Base-by-base conservation (phyloP, 2,888 invertebrate genomes). In the Lingula anatina region DNA sequence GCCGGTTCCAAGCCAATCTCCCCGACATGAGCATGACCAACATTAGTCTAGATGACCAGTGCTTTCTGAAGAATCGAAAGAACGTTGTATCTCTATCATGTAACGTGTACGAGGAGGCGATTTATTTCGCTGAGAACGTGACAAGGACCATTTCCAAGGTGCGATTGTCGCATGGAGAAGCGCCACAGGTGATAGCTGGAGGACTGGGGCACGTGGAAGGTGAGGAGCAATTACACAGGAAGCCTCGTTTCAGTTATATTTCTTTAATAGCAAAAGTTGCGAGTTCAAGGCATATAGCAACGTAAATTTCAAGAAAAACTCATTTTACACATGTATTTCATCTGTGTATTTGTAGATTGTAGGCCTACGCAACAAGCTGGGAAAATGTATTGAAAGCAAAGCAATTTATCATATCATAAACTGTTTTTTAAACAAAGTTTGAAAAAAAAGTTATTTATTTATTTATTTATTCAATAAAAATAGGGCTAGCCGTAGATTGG, bases 61-160 rank as follows among this genome's bases (percentile, higher is more conserved):
- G 84, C 42, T 85, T 85, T 18, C 75, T 90, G 72, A 82, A 85
- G 0, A 88, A 61, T 12, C 56, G 61, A 23, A 57, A 62, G 37
- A 69, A 68, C 1, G 65, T 64, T 43, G 54, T 65, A 48, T 66
- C 68, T 1, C 54, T 71, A 35, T 60, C 66, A 9, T 66, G 52
- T 43, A 65, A 71, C 54, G 64, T 62, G 1, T 44, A 52, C 1
- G 59, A 64, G 7, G 61, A 68, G 48, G 52, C 59, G 37, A 49
- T 72, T 25, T 72, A 64, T 53, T 68, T 67, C 47, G 60, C 68
- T 2, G 68, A 65, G 39, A 70, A 70, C 54, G 60, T 56, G 26
- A 70, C 68, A 0, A 63, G 60, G 25, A 68, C 65, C 44, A 70
- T 72, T 39, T 65, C 64, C 9, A 53, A 62, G n/a, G 59, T 70